A percentile compares a stretch with the other conserved stretches of the same genome.
Evolutionary conservation across 1,140 invertebrate species (phyloP).

Genomic region (Nixonia krombeini): DNA sequence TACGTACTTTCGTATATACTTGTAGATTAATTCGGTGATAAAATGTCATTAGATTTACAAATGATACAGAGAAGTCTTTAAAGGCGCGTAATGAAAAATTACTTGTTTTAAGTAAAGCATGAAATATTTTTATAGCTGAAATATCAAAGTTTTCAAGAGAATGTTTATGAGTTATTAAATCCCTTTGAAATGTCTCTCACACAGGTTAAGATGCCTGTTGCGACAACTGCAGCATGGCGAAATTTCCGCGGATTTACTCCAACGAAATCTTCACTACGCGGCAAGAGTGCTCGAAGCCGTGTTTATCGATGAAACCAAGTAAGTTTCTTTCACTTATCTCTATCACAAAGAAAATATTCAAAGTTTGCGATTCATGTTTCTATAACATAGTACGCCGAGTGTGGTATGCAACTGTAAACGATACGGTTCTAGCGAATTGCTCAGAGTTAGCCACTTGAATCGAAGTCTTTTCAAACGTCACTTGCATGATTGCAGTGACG

Average conservation of each 20-base stretch:
- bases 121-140: no score
- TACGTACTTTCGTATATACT: no score
- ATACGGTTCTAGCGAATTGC: neutral
- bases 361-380: slow-evolving; percentile 13
- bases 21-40: no score
- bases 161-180: no score
- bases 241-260: slow-evolving; percentile 85
- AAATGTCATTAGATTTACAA: no score
- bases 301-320: slow-evolving; percentile 92
- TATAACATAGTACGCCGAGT: slow-evolving; percentile 5
- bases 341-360: slow-evolving; percentile 16
- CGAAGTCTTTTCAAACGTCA: no score
- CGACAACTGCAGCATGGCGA: slow-evolving; percentile 86
- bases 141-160: no score
- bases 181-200: slow-evolving; percentile 46
- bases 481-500: no score
- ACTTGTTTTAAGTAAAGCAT: no score
- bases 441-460: no score
- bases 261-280: slow-evolving; percentile 89
- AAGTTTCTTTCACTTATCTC: slow-evolving; percentile 67
- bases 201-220: slow-evolving; percentile 86
- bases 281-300: slow-evolving; percentile 89
- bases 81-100: no score
- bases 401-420: neutral
- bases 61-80: no score